Percentiles rank a stretch among this genome's conserved stretches.
Conservation (phyloP, 2,888 invertebrate genomes). For the Gastrophysa polygoni region DNA sequence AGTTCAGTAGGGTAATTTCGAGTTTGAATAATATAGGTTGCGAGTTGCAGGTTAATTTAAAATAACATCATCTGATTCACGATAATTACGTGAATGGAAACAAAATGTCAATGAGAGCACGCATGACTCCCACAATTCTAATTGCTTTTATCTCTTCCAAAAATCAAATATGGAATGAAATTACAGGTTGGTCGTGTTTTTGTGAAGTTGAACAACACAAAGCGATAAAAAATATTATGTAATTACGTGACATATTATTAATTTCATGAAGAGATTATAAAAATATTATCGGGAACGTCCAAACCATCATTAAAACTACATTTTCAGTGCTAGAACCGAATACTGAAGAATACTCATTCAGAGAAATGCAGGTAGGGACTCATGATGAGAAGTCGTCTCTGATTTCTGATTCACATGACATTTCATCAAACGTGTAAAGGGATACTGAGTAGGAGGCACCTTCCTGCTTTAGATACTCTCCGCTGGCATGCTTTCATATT, state of each 20-base stretch:
- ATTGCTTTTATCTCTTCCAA: conserved; percentile 30
- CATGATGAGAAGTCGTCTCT: too few relatives aligned
- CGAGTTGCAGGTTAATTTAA: too few relatives aligned
- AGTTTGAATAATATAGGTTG: too few relatives aligned
- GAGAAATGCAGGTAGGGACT: conserved; percentile 13
- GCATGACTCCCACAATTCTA: conserved; percentile 9
- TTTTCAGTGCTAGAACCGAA: conserved; percentile 30
- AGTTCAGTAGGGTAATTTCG: too few relatives aligned
- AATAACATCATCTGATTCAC: not conserved
- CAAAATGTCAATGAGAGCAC: not conserved
- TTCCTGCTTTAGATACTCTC: too few relatives aligned
- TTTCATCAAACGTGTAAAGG: too few relatives aligned
- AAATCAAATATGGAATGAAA: conserved; percentile 26
- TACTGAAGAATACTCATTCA: conserved; percentile 17
- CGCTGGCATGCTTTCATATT: too few relatives aligned
- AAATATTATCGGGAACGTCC: conserved; percentile 37
- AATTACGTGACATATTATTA: conserved; percentile 33
- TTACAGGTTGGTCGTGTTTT: conserved; percentile 25
- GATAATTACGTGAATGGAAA: not conserved
- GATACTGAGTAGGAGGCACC: too few relatives aligned
- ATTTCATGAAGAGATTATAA: conserved; percentile 33
- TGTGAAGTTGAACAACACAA: conserved; percentile 21
- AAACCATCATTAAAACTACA: conserved; percentile 44
- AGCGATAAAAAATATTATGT: conserved; percentile 32
- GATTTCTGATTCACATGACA: too few relatives aligned